Base-by-base conservation (phyloP, 2,888 invertebrate genomes). In the Mythimna pallens region DNA sequence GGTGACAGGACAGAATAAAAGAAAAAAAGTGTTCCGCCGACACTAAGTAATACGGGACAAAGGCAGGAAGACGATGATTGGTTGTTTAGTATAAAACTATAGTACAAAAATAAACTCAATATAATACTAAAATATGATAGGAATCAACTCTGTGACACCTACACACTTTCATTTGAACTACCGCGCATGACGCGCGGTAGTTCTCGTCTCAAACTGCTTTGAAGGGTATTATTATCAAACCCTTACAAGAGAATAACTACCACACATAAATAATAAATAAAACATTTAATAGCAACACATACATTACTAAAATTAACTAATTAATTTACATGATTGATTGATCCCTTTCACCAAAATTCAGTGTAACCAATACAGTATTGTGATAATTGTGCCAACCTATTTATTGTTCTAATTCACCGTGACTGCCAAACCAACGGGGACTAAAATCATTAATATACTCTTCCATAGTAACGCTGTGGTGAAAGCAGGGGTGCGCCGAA, bases 401-500 rank as follows among this genome's bases (percentile, higher is more conserved):
- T 50, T 68, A 77, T 82, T 78, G 63, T 81, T 63, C 40, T 54
- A 76, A 81, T 77, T 70, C 67, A 61, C 62, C 40, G 55, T 65
- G 57, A 58, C 68, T 72, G 25, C 58, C 68, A 70, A 64, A 65
- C 65, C 61, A 57, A 67, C 22, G 62, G 66, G 63, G 73, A 75
- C 70, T 78, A 58, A 78, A 84, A 76, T 83, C 69, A 78, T 83
- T 74, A 84, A 81, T 79, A 84, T 75, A 84, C 80, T 80, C 73
- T 81, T 87, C 65, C 76, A 76, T 84, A 70, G 69, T 59, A 70
- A 76, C 70, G 58, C 50, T 40, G 63, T 82, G 84, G 89, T 88
- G 87, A 85, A 84, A 76, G 76, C 73, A 80, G 82, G 87, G 87
- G 85, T 78, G 82, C 76, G 87, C 82, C 79, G 74, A 73, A 88